Evolutionary conservation across 2,888 invertebrate species (phyloP).

Genomic region (Autographa gamma): DNA sequence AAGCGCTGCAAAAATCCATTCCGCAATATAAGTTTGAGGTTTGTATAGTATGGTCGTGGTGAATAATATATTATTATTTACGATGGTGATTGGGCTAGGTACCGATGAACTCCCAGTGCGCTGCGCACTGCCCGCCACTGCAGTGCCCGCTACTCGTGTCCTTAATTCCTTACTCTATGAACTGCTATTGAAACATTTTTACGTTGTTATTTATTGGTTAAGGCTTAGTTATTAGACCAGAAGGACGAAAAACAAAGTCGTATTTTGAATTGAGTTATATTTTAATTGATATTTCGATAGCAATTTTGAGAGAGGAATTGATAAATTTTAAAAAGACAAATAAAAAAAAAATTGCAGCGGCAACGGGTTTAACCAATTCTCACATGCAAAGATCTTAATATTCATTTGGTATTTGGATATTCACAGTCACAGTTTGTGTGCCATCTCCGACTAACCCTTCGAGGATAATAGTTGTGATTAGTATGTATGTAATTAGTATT

Average conservation of each 20-base stretch:
- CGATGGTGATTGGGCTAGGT: conserved; percentile 75
- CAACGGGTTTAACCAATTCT: not conserved
- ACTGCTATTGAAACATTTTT: not conserved
- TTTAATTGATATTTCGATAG: no score
- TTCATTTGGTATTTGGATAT: conserved; percentile 1
- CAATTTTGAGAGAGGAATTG: not conserved
- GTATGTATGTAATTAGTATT: conserved; percentile 11
- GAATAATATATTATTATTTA: conserved; percentile 81
- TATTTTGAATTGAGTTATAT: not conserved
- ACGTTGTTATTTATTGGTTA: no score
- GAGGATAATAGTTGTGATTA: conserved; percentile 4
- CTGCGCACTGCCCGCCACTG: conserved; percentile 70
- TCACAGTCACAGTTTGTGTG: not conserved
- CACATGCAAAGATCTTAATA: not conserved
- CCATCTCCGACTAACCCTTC: not conserved
- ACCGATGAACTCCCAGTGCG: conserved; percentile 79
- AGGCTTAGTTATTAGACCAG: not conserved
- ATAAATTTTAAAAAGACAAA: not conserved
- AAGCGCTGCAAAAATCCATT: conserved; percentile 76
- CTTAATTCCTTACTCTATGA: conserved; percentile 37
- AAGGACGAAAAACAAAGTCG: not conserved
- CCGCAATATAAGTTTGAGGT: conserved; percentile 65
- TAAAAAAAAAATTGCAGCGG: not conserved
- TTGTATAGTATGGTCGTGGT: conserved; percentile 54
- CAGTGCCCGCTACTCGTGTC: conserved; percentile 65